Percentiles rank a stretch among this genome's conserved stretches.
Conservation (phyloP, 2,888 invertebrate genomes). For the Gerris lacustris region DNA sequence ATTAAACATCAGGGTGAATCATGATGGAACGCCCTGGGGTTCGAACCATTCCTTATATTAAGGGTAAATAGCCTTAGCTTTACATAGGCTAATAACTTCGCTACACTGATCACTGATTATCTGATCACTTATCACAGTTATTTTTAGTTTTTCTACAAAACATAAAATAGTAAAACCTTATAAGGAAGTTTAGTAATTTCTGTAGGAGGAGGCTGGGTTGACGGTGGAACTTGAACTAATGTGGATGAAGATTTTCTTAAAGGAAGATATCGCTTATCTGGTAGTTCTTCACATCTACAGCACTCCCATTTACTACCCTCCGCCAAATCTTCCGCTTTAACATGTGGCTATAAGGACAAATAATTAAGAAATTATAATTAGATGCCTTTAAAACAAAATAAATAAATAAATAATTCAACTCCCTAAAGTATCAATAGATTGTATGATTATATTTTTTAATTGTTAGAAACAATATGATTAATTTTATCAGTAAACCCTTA, state of each 20-base stretch:
- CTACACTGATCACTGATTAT: too few relatives aligned
- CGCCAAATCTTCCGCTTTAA: conserved; percentile 20
- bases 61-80: background rate
- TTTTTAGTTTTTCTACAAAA: too few relatives aligned
- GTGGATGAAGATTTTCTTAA: conserved; percentile 11
- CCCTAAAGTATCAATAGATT: too few relatives aligned
- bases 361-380: background rate
- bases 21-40: too few relatives aligned
- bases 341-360: conserved; percentile 25
- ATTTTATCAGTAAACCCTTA: too few relatives aligned
- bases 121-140: too few relatives aligned
- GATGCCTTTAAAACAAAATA: too few relatives aligned
- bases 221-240: background rate
- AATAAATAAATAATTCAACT: too few relatives aligned
- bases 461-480: too few relatives aligned
- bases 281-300: conserved; percentile 15
- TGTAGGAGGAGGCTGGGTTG: background rate
- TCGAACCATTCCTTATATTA: background rate
- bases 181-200: background rate
- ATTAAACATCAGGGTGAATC: too few relatives aligned
- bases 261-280: conserved; percentile 13
- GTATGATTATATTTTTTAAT: too few relatives aligned
- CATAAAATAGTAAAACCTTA: background rate
- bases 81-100: background rate
- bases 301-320: conserved; percentile 22